Percentiles rank a stretch among this genome's conserved stretches.
Evolutionary conservation across 2,113 vertebrate species (phyloP).

Genomic region (Chloropsis hardwickii): DNA sequence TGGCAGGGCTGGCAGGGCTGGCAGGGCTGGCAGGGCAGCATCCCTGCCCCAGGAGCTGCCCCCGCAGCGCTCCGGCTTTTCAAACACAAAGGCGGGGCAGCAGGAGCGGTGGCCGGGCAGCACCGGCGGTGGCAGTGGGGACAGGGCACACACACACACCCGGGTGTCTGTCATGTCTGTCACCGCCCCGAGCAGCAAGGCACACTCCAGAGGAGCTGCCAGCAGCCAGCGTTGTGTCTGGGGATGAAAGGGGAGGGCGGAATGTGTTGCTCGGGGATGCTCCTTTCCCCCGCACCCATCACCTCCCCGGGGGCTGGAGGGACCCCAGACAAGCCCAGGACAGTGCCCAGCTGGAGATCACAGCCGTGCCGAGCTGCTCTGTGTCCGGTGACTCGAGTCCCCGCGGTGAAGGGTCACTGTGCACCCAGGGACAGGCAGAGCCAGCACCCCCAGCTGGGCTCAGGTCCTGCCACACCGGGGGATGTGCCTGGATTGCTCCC

Average conservation of each 20-base stretch:
- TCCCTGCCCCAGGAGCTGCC: background rate
- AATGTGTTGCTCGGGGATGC: background rate
- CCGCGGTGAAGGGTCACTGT: background rate
- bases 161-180: background rate
- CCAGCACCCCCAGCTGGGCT: background rate
- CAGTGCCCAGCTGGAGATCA: background rate
- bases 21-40: background rate
- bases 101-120: background rate
- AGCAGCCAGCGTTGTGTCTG: background rate
- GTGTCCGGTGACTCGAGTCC: accelerated
- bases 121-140: background rate
- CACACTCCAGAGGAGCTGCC: background rate
- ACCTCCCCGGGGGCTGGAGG: background rate
- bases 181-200: background rate
- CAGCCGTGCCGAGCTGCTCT: background rate
- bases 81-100: accelerated
- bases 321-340: background rate
- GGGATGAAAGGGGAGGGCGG: background rate
- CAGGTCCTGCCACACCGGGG: background rate
- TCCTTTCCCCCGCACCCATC: background rate
- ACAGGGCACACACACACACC: background rate
- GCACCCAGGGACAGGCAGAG: background rate
- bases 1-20: background rate
- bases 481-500: background rate
- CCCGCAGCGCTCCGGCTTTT: background rate